Conservation (phyloP, 2,113 vertebrate genomes). For the Anguilla rostrata region DNA sequence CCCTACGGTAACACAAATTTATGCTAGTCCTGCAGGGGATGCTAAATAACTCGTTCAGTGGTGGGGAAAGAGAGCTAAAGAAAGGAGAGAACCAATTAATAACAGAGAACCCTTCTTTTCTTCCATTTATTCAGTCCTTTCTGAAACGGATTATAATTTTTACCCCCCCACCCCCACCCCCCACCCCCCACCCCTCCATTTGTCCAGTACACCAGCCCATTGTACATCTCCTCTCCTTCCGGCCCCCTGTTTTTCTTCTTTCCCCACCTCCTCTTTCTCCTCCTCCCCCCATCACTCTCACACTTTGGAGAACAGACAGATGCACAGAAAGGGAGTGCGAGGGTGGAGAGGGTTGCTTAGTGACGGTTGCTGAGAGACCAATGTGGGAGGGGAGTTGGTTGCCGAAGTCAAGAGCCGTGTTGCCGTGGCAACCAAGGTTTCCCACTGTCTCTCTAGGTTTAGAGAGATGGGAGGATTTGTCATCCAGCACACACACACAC, state of each 20-base stretch:
- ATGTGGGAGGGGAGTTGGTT: slow-evolving; percentile 70
- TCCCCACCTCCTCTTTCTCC: not conserved
- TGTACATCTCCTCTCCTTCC: not conserved
- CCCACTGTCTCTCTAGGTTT: slow-evolving; percentile 64
- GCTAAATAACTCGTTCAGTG: not conserved
- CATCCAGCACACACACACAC: not conserved
- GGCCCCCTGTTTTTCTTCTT: not conserved
- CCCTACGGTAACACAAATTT: not conserved
- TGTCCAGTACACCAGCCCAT: not conserved
- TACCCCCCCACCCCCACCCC: not conserved
- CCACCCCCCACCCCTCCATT: not conserved
- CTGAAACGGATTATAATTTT: slow-evolving; percentile 43
- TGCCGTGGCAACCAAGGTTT: slow-evolving; percentile 67
- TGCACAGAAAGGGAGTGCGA: slow-evolving; percentile 33
- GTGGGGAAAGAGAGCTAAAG: not conserved
- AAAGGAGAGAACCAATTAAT: slow-evolving; percentile 29
- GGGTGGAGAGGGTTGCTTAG: slow-evolving; percentile 70
- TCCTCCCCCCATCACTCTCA: slow-evolving; percentile 14
- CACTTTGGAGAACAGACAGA: slow-evolving; percentile 41
- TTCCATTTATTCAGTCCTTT: slow-evolving; percentile 35
- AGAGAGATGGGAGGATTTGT: slow-evolving; percentile 24
- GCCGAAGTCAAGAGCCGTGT: slow-evolving; percentile 69
- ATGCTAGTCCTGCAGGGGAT: not conserved
- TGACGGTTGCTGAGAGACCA: slow-evolving; percentile 72
- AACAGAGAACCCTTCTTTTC: slow-evolving; percentile 32